Percentiles rank a stretch among this genome's conserved stretches.
Evolutionary conservation across 2,888 invertebrate genomes (phyloP).

Genomic region (Parelbella ahira): DNA sequence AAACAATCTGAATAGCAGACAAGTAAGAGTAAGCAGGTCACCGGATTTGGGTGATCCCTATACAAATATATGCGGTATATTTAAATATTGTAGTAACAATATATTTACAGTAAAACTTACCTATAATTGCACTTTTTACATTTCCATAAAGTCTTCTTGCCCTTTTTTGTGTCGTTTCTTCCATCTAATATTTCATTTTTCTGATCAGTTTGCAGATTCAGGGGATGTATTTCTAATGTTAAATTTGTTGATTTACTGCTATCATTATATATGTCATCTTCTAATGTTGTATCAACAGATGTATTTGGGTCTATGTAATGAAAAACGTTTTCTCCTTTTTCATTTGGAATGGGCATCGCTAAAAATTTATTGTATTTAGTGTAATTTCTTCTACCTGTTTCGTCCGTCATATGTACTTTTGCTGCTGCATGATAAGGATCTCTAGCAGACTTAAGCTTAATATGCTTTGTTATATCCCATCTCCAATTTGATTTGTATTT

Average conservation of each 20-base stretch:
- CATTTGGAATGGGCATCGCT: constrained; percentile 82
- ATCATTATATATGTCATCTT: constrained; percentile 76
- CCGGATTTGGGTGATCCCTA: too few relatives aligned
- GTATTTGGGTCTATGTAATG: constrained; percentile 64
- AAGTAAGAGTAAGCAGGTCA: too few relatives aligned
- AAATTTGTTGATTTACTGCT: constrained; percentile 53
- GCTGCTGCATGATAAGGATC: constrained; percentile 90
- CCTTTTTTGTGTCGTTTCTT: constrained; percentile 60
- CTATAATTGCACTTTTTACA: constrained; percentile 95
- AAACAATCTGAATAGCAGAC: too few relatives aligned
- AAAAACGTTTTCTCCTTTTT: constrained; percentile 75
- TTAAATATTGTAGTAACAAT: too few relatives aligned
- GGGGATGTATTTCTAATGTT: constrained; percentile 81
- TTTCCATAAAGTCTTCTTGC: constrained; percentile 90
- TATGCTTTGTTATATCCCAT: constrained; percentile 98
- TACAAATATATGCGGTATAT: too few relatives aligned
- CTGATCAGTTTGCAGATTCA: constrained; percentile 76
- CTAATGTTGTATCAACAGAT: constrained; percentile 62
- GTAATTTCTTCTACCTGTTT: constrained; percentile 93
- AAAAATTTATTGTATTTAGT: constrained; percentile 95
- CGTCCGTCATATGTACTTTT: constrained; percentile 93
- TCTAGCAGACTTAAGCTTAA: constrained; percentile 91
- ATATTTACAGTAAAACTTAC: constrained; percentile 80
- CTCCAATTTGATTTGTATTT: constrained; percentile 97
- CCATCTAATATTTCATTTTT: constrained; percentile 45